Conservation (phyloP, 1,140 invertebrate species). For the Contarinia nasturtii region DNA sequence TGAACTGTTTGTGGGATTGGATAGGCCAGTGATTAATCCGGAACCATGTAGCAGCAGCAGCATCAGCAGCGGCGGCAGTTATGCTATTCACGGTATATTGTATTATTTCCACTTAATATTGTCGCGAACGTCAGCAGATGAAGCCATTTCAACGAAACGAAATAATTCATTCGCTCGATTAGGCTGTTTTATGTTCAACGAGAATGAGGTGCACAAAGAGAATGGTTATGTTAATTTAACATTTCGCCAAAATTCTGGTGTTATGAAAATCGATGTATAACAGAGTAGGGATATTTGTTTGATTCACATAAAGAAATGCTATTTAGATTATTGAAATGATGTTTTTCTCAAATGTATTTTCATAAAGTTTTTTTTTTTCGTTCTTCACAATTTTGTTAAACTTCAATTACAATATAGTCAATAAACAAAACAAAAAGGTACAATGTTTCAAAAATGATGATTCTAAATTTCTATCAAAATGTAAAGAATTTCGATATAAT, state of each 20-base stretch:
- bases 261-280: background rate
- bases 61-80: background rate
- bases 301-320: too few relatives aligned
- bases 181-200: background rate
- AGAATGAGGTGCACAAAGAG: background rate
- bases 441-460: too few relatives aligned
- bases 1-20: too few relatives aligned
- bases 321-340: background rate
- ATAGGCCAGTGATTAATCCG: too few relatives aligned
- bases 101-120: conserved; percentile 4
- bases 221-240: background rate
- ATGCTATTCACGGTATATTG: conserved; percentile 1
- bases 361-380: background rate
- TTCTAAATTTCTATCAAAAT: too few relatives aligned
- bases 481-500: too few relatives aligned
- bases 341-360: background rate
- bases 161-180: background rate
- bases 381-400: background rate
- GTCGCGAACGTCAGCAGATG: background rate
- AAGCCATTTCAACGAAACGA: background rate
- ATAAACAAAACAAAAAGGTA: too few relatives aligned
- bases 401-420: background rate
- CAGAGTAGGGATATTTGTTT: too few relatives aligned
- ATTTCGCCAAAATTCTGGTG: background rate
- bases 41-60: background rate